Base-by-base conservation (phyloP, 2,888 invertebrate genomes). In the Marasmarcha lunaedactyla region DNA sequence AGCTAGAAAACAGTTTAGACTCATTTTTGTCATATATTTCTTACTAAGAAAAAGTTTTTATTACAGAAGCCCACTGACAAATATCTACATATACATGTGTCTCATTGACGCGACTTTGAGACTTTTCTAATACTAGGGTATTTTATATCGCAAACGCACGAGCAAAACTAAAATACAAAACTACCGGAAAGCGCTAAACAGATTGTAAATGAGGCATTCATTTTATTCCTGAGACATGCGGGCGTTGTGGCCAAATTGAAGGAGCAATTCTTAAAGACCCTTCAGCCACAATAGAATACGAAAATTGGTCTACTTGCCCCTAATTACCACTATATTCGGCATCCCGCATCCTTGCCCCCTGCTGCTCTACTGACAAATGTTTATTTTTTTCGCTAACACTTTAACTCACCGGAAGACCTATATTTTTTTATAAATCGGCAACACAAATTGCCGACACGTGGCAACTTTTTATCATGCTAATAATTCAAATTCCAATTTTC, bases 291-390 rank as follows among this genome's bases (percentile, higher is more conserved):
- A 79, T 77, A 63, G 71, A 50, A 20, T 20, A 20, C 55, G 51
- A 57, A 58, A 72, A 76, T 79, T 73, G 72, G 70, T 61, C 66
- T 73, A 71, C 81, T 79, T 71, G 64, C 59, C 63, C 68, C 71
- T 74, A 83, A 81, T 81, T 79, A 76, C 74, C 78, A 63, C 59
- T 70, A 71, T 72, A 51, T 20, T 20, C 47, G 42, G 36, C 55
- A 55, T 64, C 81, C 81, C 79, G 81, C 77, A 83, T 81, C 71
- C 67, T 70, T 63, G 59, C 51, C 63, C 71, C 71, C 73, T 53
- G 70, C 52, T 47, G 67, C 47, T 13, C 12, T 13, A 11, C 12
- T 14, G 7, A 9, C 11, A 34, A 6, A 13, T 12, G 14, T 13
- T 34, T 34, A 2, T 30, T 30, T 30, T n/a, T 30, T 30, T 30